These are phyloP conservation scores for Picus viridis DNA, from an alignment of 2,797 vertebrate species.

Conservation along the genomic window DNA sequence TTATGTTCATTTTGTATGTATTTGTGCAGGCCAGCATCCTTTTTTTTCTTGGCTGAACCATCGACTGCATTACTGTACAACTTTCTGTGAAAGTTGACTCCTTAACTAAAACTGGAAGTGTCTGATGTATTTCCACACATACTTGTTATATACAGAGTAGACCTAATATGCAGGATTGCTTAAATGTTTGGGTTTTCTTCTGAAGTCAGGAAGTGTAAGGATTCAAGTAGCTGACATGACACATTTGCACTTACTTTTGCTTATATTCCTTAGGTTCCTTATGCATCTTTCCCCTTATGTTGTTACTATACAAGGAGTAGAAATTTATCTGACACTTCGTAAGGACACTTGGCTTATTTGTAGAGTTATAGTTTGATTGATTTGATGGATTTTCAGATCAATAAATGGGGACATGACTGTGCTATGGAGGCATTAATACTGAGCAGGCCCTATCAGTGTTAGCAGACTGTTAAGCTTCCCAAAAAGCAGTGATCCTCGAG, in stretches of 20 bases:
- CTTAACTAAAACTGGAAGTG: not conserved
- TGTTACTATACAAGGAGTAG: not conserved
- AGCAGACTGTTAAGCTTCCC: not conserved
- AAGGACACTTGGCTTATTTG: not conserved
- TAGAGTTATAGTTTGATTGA: not conserved
- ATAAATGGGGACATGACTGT: not conserved
- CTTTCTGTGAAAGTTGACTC: not conserved
- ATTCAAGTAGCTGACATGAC: not conserved
- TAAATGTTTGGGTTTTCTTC: not conserved
- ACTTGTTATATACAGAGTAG: not conserved
- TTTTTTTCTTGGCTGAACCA: not conserved
- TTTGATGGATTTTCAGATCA: not conserved
- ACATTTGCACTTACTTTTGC: not conserved
- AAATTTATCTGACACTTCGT: not conserved
- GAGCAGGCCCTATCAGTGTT: not conserved
- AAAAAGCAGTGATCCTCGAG: not conserved
- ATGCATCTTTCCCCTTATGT: not conserved
- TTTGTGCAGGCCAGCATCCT: not conserved
- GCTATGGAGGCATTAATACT: not conserved
- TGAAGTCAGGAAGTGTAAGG: not conserved
- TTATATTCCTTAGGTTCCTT: not conserved
- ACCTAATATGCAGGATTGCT: not conserved
- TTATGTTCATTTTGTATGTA: not conserved
- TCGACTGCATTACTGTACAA: not conserved
- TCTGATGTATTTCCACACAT: not conserved